Evolutionary conservation across 2,113 vertebrate genomes (phyloP).

Genomic region (Channa argus): DNA sequence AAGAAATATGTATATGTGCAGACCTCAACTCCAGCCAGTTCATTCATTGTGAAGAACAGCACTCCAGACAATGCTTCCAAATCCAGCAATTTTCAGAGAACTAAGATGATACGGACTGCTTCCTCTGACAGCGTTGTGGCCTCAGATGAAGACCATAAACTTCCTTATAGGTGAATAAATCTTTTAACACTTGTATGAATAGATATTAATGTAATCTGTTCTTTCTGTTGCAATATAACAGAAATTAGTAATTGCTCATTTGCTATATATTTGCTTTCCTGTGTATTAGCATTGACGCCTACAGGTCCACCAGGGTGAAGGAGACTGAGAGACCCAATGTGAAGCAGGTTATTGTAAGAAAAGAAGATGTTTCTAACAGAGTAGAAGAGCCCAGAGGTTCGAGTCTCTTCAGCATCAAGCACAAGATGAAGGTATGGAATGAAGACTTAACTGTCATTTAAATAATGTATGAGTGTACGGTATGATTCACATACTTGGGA

Average conservation of each 20-base stretch:
- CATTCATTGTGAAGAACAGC: slow-evolving; percentile 77
- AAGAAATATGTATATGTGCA: slow-evolving; percentile 26
- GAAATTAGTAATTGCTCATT: too few relatives aligned
- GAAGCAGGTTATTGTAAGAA: slow-evolving; percentile 92
- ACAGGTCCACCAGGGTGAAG: slow-evolving; percentile 93
- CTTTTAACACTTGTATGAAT: accelerated
- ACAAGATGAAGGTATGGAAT: slow-evolving; percentile 91
- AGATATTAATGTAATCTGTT: background rate
- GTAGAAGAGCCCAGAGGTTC: slow-evolving; percentile 80
- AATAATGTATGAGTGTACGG: too few relatives aligned
- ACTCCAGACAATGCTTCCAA: slow-evolving; percentile 78
- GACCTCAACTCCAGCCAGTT: slow-evolving; percentile 85
- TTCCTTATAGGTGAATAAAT: slow-evolving; percentile 89
- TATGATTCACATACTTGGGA: too few relatives aligned
- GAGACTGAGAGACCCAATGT: slow-evolving; percentile 87
- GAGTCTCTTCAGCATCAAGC: slow-evolving; percentile 87
- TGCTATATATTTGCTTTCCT: background rate
- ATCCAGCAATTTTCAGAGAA: slow-evolving; percentile 86
- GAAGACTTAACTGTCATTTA: background rate
- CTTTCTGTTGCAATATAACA: background rate
- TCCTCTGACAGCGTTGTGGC: slow-evolving; percentile 84
- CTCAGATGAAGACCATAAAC: slow-evolving; percentile 83
- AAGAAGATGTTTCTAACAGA: slow-evolving; percentile 87
- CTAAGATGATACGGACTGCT: slow-evolving; percentile 75
- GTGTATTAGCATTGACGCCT: slow-evolving; percentile 88